phyloP scores from a whole-genome alignment of 2,113 vertebrate species.

The Suricata suricatta region DNA sequence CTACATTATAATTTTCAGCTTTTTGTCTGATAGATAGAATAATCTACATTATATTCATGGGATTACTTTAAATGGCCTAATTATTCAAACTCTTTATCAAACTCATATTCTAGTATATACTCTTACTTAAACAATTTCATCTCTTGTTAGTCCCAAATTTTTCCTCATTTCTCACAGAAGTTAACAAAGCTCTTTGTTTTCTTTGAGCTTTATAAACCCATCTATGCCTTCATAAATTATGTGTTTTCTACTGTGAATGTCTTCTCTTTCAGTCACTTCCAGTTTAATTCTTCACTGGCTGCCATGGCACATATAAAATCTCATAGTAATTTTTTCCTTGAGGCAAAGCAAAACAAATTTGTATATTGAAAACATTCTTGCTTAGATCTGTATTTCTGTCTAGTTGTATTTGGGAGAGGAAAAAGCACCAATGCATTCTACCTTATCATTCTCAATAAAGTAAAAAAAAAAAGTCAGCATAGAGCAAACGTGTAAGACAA shows the following conservation, averaged over 20 bases:
- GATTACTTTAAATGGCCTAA: background rate
- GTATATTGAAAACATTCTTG: background rate
- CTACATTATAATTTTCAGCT: background rate
- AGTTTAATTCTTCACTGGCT: background rate
- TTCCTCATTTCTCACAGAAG: background rate
- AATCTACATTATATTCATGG: background rate
- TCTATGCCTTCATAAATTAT: background rate
- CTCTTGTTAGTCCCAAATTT: background rate
- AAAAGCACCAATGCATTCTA: background rate
- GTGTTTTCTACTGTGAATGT: background rate
- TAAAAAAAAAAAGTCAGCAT: background rate
- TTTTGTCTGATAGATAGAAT: background rate
- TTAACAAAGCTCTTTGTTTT: background rate
- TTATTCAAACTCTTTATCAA: background rate
- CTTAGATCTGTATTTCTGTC: background rate
- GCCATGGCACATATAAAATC: background rate
- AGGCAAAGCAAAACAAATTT: background rate
- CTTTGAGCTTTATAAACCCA: background rate
- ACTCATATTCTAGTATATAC: background rate
- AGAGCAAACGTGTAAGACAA: background rate
- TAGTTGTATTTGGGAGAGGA: background rate
- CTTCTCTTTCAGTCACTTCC: background rate
- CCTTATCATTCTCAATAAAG: background rate
- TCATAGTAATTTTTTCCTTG: background rate
- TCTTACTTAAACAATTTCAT: background rate